These are phyloP conservation scores for Erebia aethiops DNA, from an alignment of 2,888 invertebrate genomes.

Conservation along the genomic window DNA sequence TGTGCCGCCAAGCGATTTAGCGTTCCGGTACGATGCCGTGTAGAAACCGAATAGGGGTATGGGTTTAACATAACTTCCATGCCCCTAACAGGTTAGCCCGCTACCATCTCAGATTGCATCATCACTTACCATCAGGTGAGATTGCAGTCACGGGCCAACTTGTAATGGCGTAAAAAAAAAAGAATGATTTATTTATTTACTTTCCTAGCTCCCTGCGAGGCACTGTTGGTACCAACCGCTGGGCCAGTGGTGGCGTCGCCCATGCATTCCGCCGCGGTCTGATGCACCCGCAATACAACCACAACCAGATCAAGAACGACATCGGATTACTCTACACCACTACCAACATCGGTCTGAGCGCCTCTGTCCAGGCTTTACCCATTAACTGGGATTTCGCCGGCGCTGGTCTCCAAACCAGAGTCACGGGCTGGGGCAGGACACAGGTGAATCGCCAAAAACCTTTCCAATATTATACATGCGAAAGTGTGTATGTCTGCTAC, in stretches of 20 bases:
- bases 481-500: too few species aligned
- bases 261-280: slow-evolving; percentile 56
- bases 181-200: too few species aligned
- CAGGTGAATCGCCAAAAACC: background rate
- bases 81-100: too few species aligned
- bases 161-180: too few species aligned
- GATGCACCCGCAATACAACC: slow-evolving; percentile 60
- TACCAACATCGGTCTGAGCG: slow-evolving; percentile 34
- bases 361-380: slow-evolving; percentile 29
- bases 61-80: too few species aligned
- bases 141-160: too few species aligned
- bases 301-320: slow-evolving; percentile 49
- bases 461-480: too few species aligned
- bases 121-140: too few species aligned
- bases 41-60: too few species aligned
- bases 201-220: slow-evolving; percentile 53
- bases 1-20: too few species aligned
- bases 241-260: slow-evolving; percentile 54
- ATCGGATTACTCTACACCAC: slow-evolving; percentile 47
- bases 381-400: slow-evolving; percentile 42
- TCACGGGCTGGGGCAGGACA: slow-evolving; percentile 20
- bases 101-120: too few species aligned
- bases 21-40: too few species aligned
- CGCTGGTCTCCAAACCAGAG: slow-evolving; percentile 43
- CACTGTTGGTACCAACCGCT: slow-evolving; percentile 60